Conservation (phyloP, 2,888 invertebrate species). For the Sclerodermus sp. region DNA sequence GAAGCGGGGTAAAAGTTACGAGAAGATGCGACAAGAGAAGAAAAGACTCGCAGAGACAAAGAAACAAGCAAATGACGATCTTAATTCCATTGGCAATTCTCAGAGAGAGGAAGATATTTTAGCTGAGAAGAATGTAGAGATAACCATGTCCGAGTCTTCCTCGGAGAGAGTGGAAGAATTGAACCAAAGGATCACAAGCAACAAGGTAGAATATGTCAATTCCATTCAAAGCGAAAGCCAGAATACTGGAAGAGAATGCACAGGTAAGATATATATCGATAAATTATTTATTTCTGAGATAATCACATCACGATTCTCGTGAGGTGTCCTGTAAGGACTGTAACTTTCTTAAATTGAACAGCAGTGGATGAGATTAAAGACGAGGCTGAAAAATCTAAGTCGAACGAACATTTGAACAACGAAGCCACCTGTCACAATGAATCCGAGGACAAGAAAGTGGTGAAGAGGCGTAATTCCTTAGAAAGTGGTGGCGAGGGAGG, state of each 20-base stretch:
- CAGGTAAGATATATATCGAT: too few species aligned
- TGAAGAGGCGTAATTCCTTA: conserved; percentile 50
- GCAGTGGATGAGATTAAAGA: too few species aligned
- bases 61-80: conserved; percentile 36
- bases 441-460: conserved; percentile 33
- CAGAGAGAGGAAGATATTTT: neutral
- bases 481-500: conserved; percentile 52
- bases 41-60: conserved; percentile 49
- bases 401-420: conserved; percentile 33
- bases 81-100: too few species aligned
- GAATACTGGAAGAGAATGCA: too few species aligned
- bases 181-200: neutral
- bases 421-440: conserved; percentile 23
- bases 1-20: conserved; percentile 57
- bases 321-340: too few species aligned
- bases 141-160: neutral
- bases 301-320: too few species aligned
- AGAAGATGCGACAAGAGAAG: conserved; percentile 55
- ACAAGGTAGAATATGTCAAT: neutral
- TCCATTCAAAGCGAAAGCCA: too few species aligned
- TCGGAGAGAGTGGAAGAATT: neutral
- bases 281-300: too few species aligned
- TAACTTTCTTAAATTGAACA: too few species aligned
- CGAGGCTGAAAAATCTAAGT: conserved; percentile 27
- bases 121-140: neutral